phyloP scores from a whole-genome alignment of 2,888 invertebrate genomes.

The Cerastis rubricosa region DNA sequence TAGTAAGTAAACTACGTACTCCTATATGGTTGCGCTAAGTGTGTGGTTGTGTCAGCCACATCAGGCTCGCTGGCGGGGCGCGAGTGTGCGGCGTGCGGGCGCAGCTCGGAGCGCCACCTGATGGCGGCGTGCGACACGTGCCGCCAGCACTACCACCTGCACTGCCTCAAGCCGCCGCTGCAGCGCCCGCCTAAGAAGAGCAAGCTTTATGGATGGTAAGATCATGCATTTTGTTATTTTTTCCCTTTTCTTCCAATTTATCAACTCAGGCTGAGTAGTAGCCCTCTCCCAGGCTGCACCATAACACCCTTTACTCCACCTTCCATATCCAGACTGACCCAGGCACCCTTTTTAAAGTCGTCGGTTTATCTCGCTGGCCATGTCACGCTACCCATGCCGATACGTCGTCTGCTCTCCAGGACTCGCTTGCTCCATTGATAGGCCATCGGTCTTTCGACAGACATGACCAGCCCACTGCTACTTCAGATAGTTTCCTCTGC shows the following conservation, averaged over 20 bases:
- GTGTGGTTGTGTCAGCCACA: constrained; percentile 63
- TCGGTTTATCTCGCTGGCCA: neutral
- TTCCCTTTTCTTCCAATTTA: neutral
- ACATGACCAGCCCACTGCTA: neutral
- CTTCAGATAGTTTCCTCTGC: neutral
- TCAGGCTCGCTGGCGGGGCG: constrained; percentile 85
- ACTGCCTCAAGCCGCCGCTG: constrained; percentile 98
- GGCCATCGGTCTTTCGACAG: neutral
- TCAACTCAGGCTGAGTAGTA: neutral
- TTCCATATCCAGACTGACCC: neutral
- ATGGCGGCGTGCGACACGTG: constrained; percentile 99
- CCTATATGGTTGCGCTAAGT: constrained; percentile 25
- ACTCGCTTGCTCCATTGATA: neutral
- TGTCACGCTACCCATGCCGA: neutral
- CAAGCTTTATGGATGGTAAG: constrained; percentile 97
- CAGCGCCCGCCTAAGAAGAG: constrained; percentile 98
- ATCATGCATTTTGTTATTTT: neutral
- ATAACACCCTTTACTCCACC: neutral
- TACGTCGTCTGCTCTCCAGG: neutral
- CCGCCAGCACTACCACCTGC: constrained; percentile 97
- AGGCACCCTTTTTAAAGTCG: neutral
- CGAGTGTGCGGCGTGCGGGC: constrained; percentile 96
- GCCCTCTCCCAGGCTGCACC: neutral
- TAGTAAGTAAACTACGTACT: neutral
- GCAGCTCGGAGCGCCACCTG: constrained; percentile 97